Conservation (phyloP, 2,797 vertebrate species). For the Oreonectes daqikongensis region DNA sequence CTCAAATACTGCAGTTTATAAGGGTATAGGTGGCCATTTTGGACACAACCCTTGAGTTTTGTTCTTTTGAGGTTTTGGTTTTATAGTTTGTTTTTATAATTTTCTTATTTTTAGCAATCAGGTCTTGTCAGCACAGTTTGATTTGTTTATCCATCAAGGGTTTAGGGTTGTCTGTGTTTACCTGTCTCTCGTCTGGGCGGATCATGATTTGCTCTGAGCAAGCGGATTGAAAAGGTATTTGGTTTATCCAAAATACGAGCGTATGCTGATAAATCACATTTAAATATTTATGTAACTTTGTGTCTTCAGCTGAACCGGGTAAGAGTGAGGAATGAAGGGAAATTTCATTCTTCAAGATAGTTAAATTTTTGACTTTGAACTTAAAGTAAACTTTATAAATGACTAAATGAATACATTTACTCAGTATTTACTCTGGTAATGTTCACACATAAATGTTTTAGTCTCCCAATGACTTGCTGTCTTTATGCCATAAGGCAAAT, state of each 20-base stretch:
- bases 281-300: slow-evolving; percentile 46
- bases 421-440: slow-evolving; percentile 24
- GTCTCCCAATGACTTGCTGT: slow-evolving; percentile 27
- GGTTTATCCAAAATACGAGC: slow-evolving; percentile 28
- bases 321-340: slow-evolving; percentile 38
- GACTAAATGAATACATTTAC: slow-evolving; percentile 27
- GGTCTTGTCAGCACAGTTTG: slow-evolving; percentile 12
- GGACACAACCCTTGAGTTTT: too few relatives aligned
- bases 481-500: background rate
- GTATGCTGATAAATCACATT: slow-evolving; percentile 40
- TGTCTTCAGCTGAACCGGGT: slow-evolving; percentile 41
- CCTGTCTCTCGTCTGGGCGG: background rate
- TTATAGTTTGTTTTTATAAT: too few relatives aligned
- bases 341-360: slow-evolving; percentile 32
- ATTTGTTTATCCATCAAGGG: background rate
- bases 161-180: slow-evolving; percentile 14
- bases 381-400: slow-evolving; percentile 9
- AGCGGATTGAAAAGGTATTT: slow-evolving; percentile 22
- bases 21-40: too few relatives aligned
- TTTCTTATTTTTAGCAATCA: slow-evolving; percentile 2
- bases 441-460: slow-evolving; percentile 3
- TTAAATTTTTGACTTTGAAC: slow-evolving; percentile 3
- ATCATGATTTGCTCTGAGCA: slow-evolving; percentile 17
- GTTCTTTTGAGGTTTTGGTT: too few relatives aligned
- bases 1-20: too few relatives aligned